A percentile compares a stretch with the other conserved stretches of the same genome.
Evolutionary conservation across 2,797 vertebrate species (phyloP).

Genomic region (Prunella strophiata): DNA sequence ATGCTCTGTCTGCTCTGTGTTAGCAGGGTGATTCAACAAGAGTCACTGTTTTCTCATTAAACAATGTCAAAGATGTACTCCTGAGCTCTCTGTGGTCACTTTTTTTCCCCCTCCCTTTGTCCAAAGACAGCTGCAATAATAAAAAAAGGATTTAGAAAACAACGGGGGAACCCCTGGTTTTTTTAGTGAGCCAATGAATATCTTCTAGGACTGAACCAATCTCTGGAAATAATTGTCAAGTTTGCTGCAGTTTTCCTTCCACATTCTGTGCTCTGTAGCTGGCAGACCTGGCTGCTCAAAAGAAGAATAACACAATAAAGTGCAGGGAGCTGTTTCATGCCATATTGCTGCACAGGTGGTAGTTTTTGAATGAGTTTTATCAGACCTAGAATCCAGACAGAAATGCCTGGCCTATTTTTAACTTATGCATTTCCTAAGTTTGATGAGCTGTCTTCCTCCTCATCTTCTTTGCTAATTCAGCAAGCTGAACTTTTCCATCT

Average conservation of each 20-base stretch:
- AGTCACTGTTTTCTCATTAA: constrained; percentile 35
- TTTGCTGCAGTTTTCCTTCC: neutral
- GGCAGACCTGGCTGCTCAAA: neutral
- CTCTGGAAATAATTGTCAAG: constrained; percentile 53
- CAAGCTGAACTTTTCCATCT: neutral
- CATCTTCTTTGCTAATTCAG: neutral
- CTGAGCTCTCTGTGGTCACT: neutral
- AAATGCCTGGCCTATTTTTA: neutral
- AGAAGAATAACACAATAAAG: neutral
- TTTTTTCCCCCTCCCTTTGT: neutral
- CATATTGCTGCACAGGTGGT: neutral
- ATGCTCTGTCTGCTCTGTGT: neutral
- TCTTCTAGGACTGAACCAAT: constrained; percentile 13
- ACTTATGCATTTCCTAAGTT: neutral
- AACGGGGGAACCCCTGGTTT: neutral
- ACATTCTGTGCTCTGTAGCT: neutral
- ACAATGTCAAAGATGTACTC: constrained; percentile 20
- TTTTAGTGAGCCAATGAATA: neutral
- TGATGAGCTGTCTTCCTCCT: neutral
- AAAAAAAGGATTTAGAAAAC: constrained; percentile 44
- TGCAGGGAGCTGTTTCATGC: neutral
- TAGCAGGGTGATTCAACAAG: neutral
- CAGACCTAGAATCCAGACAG: neutral
- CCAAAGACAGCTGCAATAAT: constrained; percentile 65
- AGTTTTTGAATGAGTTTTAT: neutral